These are phyloP conservation scores for Anoplius nigerrimus DNA, from an alignment of 2,888 invertebrate genomes.

Conservation along the genomic window DNA sequence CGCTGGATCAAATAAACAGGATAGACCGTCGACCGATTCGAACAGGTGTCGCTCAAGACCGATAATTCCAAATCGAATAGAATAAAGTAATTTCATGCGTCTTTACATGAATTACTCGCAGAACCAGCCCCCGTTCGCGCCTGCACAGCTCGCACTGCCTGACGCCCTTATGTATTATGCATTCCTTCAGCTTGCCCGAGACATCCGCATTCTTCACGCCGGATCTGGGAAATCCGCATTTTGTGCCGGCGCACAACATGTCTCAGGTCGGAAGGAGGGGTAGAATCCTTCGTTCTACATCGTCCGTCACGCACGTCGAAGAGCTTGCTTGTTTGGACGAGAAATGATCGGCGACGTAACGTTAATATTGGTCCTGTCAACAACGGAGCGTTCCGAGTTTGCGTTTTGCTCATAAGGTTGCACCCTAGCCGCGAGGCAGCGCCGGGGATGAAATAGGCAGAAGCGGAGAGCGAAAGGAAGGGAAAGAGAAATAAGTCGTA, in stretches of 20 bases:
- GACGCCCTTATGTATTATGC: not conserved
- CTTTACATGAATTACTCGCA: too few species aligned
- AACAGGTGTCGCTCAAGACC: not conserved
- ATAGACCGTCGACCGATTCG: not conserved
- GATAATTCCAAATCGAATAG: too few species aligned
- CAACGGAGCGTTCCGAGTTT: constrained; percentile 28
- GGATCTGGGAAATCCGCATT: constrained; percentile 17
- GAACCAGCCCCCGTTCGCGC: too few species aligned
- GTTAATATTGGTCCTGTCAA: constrained; percentile 49
- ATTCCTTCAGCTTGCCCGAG: too few species aligned
- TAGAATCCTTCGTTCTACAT: constrained; percentile 41
- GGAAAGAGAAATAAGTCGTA: constrained; percentile 4
- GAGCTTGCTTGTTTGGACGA: constrained; percentile 46
- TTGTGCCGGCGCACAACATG: not conserved
- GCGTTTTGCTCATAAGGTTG: constrained; percentile 31
- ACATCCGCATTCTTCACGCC: not conserved
- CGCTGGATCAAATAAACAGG: not conserved
- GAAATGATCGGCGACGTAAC: constrained; percentile 48
- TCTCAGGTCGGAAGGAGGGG: constrained; percentile 20
- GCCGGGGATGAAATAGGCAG: not conserved
- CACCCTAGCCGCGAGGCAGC: not conserved
- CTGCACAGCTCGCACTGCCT: not conserved
- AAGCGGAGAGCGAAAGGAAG: constrained; percentile 1
- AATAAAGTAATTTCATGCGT: too few species aligned
- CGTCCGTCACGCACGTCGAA: constrained; percentile 45